Percentiles rank a stretch among this genome's conserved stretches.
These are phyloP conservation scores for Enteromius radiatus DNA, from an alignment of 2,797 vertebrate species.

Conservation along the genomic window DNA sequence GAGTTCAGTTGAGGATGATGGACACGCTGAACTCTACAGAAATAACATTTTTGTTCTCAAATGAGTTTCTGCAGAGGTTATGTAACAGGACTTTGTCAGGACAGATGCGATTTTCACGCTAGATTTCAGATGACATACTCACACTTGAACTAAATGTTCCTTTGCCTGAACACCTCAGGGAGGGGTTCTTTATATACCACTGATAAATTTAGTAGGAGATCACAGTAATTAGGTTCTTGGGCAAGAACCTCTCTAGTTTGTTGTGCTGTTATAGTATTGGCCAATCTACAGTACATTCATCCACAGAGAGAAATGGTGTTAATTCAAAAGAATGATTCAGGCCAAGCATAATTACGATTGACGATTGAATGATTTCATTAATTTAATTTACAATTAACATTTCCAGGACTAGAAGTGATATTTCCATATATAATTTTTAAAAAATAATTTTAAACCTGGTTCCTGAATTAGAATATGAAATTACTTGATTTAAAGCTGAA, in stretches of 20 bases:
- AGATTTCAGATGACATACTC: slow-evolving; percentile 18
- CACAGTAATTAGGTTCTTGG: slow-evolving; percentile 8
- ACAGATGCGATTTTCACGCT: slow-evolving; percentile 8
- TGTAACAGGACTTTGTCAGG: slow-evolving; percentile 9
- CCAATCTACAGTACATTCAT: not conserved
- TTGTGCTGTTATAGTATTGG: not conserved
- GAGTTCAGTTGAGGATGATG: slow-evolving; percentile 1
- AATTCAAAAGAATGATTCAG: no score
- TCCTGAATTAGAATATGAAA: not conserved
- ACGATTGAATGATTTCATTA: no score
- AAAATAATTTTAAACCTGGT: not conserved
- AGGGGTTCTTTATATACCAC: slow-evolving; percentile 7
- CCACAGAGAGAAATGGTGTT: no score
- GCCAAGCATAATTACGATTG: no score
- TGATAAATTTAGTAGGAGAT: slow-evolving; percentile 35
- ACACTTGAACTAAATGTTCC: not conserved
- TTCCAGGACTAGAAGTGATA: not conserved
- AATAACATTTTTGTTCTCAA: not conserved
- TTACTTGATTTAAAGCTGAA: not conserved
- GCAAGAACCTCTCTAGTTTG: not conserved
- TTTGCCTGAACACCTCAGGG: not conserved
- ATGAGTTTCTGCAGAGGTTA: slow-evolving; percentile 26
- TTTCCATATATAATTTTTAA: not conserved
- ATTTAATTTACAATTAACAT: no score
- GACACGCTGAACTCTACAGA: slow-evolving; percentile 27